Evolutionary conservation across 2,797 vertebrate genomes (phyloP).

Genomic region (Carcharodon carcharias): DNA sequence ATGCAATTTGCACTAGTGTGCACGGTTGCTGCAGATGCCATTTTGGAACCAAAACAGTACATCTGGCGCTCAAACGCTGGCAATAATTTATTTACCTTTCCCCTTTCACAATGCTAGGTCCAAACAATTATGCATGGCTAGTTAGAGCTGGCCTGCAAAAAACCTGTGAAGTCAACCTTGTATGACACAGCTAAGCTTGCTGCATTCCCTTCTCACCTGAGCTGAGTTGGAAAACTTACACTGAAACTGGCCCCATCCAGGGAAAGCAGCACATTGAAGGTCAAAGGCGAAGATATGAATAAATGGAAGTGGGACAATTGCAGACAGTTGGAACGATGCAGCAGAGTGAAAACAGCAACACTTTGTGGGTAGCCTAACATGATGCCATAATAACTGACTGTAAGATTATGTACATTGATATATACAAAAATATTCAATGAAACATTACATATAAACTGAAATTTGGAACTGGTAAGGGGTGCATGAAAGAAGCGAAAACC

Average conservation of each 20-base stretch:
- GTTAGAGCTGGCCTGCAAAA: no score
- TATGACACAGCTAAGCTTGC: no score
- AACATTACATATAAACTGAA: not conserved
- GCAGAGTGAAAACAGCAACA: not conserved
- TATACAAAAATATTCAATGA: not conserved
- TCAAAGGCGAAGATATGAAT: not conserved
- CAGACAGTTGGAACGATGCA: not conserved
- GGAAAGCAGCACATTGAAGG: not conserved
- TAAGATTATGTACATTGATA: not conserved
- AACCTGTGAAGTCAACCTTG: no score
- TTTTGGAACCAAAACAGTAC: no score
- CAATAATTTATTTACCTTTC: no score
- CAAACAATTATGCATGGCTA: no score
- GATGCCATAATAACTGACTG: not conserved
- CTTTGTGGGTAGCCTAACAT: not conserved
- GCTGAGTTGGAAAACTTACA: no score
- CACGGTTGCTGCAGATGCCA: no score
- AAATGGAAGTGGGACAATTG: not conserved
- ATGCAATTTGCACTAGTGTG: no score
- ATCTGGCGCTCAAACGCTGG: no score
- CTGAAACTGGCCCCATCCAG: not conserved
- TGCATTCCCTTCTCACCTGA: no score
- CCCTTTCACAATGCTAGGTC: no score
- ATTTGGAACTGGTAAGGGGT: not conserved
- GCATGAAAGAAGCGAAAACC: not conserved